These are phyloP conservation scores for Phaetusa simplex DNA, from an alignment of 2,113 vertebrate genomes.

Conservation along the genomic window DNA sequence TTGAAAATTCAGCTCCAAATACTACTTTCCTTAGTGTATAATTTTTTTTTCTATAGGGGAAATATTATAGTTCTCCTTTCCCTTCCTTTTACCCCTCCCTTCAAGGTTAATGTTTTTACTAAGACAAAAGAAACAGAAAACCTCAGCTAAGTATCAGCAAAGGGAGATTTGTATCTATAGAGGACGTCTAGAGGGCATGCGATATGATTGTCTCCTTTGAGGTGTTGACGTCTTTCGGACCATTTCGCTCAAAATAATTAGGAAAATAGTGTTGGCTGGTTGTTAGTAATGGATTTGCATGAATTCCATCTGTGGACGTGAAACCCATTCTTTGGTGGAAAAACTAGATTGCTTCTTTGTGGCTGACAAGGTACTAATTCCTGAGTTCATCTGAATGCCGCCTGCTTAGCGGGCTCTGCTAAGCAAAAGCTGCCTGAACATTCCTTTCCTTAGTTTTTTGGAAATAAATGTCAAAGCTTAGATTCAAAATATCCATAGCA, in stretches of 20 bases:
- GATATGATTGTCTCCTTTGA: constrained; percentile 22
- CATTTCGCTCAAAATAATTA: not conserved
- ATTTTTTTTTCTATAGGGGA: not conserved
- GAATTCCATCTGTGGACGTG: not conserved
- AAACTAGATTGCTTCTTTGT: not conserved
- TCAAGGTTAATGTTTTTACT: constrained; percentile 53
- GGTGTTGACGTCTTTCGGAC: not conserved
- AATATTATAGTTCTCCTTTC: constrained; percentile 5
- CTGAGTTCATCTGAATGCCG: not conserved
- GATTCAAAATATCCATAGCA: not conserved
- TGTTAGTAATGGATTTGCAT: not conserved
- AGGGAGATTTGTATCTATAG: not conserved
- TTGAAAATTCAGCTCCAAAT: constrained; percentile 3
- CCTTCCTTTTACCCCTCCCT: not conserved
- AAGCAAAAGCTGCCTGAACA: not conserved
- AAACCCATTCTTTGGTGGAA: not conserved
- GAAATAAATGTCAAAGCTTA: not conserved
- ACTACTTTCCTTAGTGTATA: not conserved
- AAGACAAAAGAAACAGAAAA: constrained; percentile 48
- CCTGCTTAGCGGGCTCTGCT: not conserved
- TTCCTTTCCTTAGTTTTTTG: not conserved
- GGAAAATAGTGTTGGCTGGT: not conserved
- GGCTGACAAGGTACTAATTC: not conserved
- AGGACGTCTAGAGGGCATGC: constrained; percentile 15
- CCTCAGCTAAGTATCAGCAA: not conserved